Base-by-base conservation (phyloP, 2,113 vertebrate species). In the Hypomesus transpacificus region DNA sequence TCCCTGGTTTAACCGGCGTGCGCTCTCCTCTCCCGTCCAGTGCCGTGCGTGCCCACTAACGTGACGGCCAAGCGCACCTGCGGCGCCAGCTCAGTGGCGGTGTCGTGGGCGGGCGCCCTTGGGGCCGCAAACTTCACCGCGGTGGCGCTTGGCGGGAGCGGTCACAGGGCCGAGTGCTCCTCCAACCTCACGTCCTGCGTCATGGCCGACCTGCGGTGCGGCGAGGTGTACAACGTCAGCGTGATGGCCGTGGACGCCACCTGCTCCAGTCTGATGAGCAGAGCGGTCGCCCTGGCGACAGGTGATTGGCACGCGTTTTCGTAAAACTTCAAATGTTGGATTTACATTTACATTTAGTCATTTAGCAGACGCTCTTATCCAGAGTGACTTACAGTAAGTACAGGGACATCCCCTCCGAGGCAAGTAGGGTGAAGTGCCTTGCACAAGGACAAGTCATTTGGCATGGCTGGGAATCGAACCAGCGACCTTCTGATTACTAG, bases 11-110 rank as follows among this genome's bases (percentile, higher is more conserved):
- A 46, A 46, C 39, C 39, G 39, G 8, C 9, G 39, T 2, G 9
- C 13, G 7, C 39, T 31, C 46, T 71, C 71, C 13, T n/a, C n/a
- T 22, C 58, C 60, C 70, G 0, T 6, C 77, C 77, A 93, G 92
- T 73, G 4, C 91, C 92, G 1, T 93, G 92, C 57, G 75, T 80
- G 1, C 90, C 92, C 11, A 85, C 80, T 9, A 71, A 89, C 0
- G 71, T 93, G 24, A 18, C 14, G 17, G 81, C 26, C 5, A 59
- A 6, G 2, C 84, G 46, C 63, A 80, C 31, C 62, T 93, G 92
- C 54, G 62, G 69, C 3, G 78, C 80, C 34, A 85, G n/a, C 64
- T 74, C 77, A 24, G 75, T 58, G 9, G 34, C 76, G 1, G 80
- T 93, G 50, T 73, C 52, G 0, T 93, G 92, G 92, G 39, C 61